Evolutionary conservation across 2,113 vertebrate species (phyloP).

Genomic region (Lampris incognitus): DNA sequence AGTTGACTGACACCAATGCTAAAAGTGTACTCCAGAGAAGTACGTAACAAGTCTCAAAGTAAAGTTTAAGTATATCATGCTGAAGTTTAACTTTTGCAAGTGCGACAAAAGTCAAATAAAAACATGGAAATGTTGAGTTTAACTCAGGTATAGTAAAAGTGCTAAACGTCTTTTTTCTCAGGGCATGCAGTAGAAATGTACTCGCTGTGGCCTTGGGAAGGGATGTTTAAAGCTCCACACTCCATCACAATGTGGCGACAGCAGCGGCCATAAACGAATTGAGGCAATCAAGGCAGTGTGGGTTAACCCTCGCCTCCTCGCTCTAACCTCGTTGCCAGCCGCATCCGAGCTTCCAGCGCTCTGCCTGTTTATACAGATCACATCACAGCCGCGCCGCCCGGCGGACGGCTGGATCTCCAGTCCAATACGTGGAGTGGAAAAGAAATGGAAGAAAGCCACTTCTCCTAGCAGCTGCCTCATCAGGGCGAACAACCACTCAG

Average conservation of each 20-base stretch:
- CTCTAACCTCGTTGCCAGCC: slow-evolving; percentile 45
- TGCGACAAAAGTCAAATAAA: no score
- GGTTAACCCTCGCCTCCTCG: slow-evolving; percentile 42
- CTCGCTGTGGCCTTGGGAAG: neutral
- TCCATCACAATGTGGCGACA: slow-evolving; percentile 37
- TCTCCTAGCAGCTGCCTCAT: slow-evolving; percentile 28
- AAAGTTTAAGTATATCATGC: no score
- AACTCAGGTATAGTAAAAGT: no score
- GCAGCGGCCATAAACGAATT: slow-evolving; percentile 58
- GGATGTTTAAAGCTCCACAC: slow-evolving; percentile 33
- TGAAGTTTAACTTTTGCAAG: no score
- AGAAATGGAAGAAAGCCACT: slow-evolving; percentile 31
- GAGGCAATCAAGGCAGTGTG: slow-evolving; percentile 51
- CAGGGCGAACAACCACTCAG: slow-evolving; percentile 9
- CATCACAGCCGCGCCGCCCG: slow-evolving; percentile 50
- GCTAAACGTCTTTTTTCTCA: no score
- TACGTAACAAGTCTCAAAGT: no score
- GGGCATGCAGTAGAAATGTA: no score
- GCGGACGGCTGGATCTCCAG: slow-evolving; percentile 26
- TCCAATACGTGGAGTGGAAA: slow-evolving; percentile 34
- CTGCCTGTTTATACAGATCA: slow-evolving; percentile 61
- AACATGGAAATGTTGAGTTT: no score
- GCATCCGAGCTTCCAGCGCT: slow-evolving; percentile 34
- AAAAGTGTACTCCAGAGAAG: no score
- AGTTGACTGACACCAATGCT: no score